Conservation (phyloP, 1,140 invertebrate genomes). For the Samia ricini region DNA sequence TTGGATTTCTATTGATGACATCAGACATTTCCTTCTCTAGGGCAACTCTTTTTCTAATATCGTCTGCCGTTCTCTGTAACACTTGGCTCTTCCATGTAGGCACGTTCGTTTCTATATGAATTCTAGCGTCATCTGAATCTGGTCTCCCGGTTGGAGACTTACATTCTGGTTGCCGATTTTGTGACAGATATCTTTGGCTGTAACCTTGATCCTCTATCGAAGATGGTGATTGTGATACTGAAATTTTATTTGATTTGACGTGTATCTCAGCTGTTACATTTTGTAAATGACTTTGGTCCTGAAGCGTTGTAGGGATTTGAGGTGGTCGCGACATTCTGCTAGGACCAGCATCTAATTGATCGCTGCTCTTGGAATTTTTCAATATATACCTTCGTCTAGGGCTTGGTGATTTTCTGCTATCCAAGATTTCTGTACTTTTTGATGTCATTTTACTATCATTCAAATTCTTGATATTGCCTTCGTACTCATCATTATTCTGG, state of each 20-base stretch:
- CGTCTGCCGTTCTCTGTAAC: conserved; percentile 67
- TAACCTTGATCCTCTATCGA: conserved; percentile 46
- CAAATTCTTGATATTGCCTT: conserved; percentile 61
- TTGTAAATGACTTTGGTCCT: conserved; percentile 40
- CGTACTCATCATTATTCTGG: conserved; percentile 56
- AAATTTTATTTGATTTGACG: conserved; percentile 61
- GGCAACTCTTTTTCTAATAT: conserved; percentile 60
- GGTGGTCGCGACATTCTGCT: conserved; percentile 51
- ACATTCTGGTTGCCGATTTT: conserved; percentile 49
- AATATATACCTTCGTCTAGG: conserved; percentile 50
- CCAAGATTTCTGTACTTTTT: conserved; percentile 67
- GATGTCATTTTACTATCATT: conserved; percentile 61
- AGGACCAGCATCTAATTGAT: conserved; percentile 58
- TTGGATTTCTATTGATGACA: conserved; percentile 46
- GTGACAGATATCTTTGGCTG: conserved; percentile 47
- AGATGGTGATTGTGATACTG: conserved; percentile 58
- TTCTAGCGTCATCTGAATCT: conserved; percentile 45
- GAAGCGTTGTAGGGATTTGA: conserved; percentile 17
- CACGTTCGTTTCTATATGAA: conserved; percentile 32
- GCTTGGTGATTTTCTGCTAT: conserved; percentile 47
- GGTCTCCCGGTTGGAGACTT: conserved; percentile 48
- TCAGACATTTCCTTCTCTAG: conserved; percentile 63
- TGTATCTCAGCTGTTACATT: conserved; percentile 75
- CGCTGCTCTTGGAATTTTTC: conserved; percentile 67
- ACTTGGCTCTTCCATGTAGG: conserved; percentile 70